Evolutionary conservation across 37 sponge, comb jelly and placozoan genomes (phyloP).

Genomic region (Bolinopsis microptera): DNA sequence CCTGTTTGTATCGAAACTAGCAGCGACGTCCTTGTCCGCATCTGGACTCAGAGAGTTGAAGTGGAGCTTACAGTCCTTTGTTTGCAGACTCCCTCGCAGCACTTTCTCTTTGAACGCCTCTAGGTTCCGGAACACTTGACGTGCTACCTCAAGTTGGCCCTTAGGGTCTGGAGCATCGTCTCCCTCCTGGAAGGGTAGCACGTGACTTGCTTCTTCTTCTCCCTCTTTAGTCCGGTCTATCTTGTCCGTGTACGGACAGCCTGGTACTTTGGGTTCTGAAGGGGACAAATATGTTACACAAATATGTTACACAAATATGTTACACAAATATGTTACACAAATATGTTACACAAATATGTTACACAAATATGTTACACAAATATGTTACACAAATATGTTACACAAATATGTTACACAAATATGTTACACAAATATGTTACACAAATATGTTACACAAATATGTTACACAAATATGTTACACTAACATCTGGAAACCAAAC

Average conservation of each 20-base stretch:
- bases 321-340: no score
- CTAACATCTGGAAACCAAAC: no score
- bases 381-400: no score
- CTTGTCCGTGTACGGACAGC: slow-evolving; percentile 16
- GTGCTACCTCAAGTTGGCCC: slow-evolving; percentile 13
- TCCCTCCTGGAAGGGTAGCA: slow-evolving; percentile 13
- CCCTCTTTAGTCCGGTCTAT: slow-evolving; percentile 13
- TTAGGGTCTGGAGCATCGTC: neutral
- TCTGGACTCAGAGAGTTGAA: slow-evolving; percentile 61
- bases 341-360: no score
- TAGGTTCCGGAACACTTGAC: neutral
- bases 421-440: no score
- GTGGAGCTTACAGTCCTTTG: slow-evolving; percentile 53
- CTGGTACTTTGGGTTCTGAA: neutral
- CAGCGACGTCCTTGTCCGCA: neutral
- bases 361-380: no score
- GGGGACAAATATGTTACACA: neutral
- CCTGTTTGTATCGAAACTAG: neutral
- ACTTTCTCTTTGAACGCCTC: slow-evolving; percentile 47
- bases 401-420: no score
- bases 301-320: no score
- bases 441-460: no score
- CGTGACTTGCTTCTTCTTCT: neutral
- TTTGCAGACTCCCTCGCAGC: slow-evolving; percentile 8
- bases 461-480: no score